Percentiles rank a stretch among this genome's conserved stretches.
phyloP scores from a whole-genome alignment of 2,113 vertebrate genomes.

The Desmodus rotundus region DNA sequence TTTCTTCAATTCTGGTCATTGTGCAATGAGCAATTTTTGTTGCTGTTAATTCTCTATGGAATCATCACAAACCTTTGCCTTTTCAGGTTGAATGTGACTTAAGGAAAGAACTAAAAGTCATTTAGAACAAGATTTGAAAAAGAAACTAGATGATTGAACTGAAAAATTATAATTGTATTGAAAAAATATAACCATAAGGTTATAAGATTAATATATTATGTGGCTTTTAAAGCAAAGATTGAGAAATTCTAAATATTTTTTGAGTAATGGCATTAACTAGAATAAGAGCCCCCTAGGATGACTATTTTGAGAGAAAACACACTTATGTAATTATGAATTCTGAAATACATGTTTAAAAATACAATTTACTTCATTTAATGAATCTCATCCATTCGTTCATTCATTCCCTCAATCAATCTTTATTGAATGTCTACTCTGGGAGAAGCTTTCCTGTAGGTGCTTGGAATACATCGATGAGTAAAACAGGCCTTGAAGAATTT shows the following conservation, averaged over 20 bases:
- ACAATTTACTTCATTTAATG: not conserved
- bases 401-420: not conserved
- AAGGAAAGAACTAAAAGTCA: not conserved
- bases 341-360: not conserved
- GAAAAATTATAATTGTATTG: not conserved
- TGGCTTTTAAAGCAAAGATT: not conserved
- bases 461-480: not conserved
- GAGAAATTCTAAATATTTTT: constrained; percentile 10
- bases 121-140: not conserved
- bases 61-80: not conserved
- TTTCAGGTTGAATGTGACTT: not conserved
- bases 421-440: not conserved
- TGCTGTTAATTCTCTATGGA: not conserved
- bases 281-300: not conserved
- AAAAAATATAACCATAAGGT: not conserved
- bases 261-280: not conserved
- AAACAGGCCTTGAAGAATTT: not conserved
- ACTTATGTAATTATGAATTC: not conserved
- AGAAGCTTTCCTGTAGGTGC: not conserved
- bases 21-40: not conserved
- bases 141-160: not conserved
- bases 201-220: not conserved
- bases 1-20: not conserved
- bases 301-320: not conserved
- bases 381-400: not conserved